Percentiles rank a stretch among this genome's conserved stretches.
These are phyloP conservation scores for Apoderus coryli DNA, from an alignment of 2,888 invertebrate species.

Conservation along the genomic window DNA sequence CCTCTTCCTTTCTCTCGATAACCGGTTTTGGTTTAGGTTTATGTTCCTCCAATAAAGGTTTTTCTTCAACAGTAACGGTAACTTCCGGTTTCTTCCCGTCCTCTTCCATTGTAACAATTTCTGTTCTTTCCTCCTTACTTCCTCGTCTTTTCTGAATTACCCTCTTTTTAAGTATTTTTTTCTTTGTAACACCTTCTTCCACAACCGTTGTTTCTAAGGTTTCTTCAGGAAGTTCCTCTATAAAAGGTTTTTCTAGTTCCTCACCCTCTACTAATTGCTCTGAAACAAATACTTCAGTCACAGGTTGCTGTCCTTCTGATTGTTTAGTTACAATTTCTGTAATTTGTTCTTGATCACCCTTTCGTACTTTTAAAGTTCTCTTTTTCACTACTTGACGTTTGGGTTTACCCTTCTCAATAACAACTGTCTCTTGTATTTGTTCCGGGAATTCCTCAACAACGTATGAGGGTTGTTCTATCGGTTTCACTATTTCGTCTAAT, in stretches of 20 bases:
- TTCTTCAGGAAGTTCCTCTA: constrained; percentile 25
- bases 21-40: constrained; percentile 13
- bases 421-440: constrained; percentile 24
- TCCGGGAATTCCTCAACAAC: constrained; percentile 22
- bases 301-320: constrained; percentile 21
- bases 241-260: constrained; percentile 20
- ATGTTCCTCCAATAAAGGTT: constrained; percentile 17
- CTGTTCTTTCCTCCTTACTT: no score
- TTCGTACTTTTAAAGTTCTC: constrained; percentile 24
- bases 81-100: constrained; percentile 14
- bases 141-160: constrained; percentile 32
- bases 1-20: constrained; percentile 29
- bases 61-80: constrained; percentile 19
- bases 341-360: constrained; percentile 25
- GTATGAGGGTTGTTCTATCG: constrained; percentile 15
- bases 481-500: constrained; percentile 23
- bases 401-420: constrained; percentile 22
- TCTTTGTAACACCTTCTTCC: constrained; percentile 17
- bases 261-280: constrained; percentile 19
- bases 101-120: no score
- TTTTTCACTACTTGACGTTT: constrained; percentile 22
- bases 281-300: constrained; percentile 20
- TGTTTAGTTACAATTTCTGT: constrained; percentile 28
- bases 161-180: constrained; percentile 23
- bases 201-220: constrained; percentile 20